phyloP scores from a whole-genome alignment of 37 sponge, comb jelly and placozoan species.

The Cladorhizidae sp. region DNA sequence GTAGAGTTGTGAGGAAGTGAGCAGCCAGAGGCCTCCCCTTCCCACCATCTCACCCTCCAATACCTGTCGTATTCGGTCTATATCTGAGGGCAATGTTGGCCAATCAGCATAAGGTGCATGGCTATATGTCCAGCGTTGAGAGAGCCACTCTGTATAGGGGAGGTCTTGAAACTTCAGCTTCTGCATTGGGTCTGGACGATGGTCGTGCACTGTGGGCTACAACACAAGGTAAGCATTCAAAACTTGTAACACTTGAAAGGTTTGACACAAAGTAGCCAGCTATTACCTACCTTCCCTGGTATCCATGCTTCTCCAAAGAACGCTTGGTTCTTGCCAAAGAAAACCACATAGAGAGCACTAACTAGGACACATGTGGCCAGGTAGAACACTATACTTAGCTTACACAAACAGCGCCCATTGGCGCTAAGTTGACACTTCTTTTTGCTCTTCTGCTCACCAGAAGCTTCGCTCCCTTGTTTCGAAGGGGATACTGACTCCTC shows the following conservation, averaged over 20 bases:
- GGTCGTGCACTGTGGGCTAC: slow-evolving; percentile 15
- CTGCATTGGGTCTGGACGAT: not conserved
- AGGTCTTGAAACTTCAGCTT: slow-evolving; percentile 46
- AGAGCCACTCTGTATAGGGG: slow-evolving; percentile 84
- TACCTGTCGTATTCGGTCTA: slow-evolving; percentile 51
- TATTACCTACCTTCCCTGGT: slow-evolving; percentile 35
- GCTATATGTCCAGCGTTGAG: slow-evolving; percentile 65
- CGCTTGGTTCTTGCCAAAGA: slow-evolving; percentile 48
- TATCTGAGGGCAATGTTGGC: slow-evolving; percentile 54
- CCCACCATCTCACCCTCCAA: slow-evolving; percentile 23
- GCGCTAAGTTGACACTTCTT: not conserved
- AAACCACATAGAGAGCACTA: slow-evolving; percentile 69
- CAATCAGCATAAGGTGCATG: slow-evolving; percentile 56
- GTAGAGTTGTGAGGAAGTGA: slow-evolving; percentile 30
- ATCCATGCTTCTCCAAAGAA: slow-evolving; percentile 41
- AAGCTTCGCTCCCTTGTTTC: not conserved
- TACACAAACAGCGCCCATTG: slow-evolving; percentile 50
- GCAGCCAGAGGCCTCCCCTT: slow-evolving; percentile 51
- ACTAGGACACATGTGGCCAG: slow-evolving; percentile 62
- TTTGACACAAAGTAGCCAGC: not conserved
- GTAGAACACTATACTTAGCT: slow-evolving; percentile 53
- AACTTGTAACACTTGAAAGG: too few relatives aligned
- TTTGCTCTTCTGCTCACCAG: not conserved
- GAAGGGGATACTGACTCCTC: not conserved
- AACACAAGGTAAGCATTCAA: not conserved